phyloP scores from a whole-genome alignment of 2,113 vertebrate genomes.

The Xiphorhynchus elegans region DNA sequence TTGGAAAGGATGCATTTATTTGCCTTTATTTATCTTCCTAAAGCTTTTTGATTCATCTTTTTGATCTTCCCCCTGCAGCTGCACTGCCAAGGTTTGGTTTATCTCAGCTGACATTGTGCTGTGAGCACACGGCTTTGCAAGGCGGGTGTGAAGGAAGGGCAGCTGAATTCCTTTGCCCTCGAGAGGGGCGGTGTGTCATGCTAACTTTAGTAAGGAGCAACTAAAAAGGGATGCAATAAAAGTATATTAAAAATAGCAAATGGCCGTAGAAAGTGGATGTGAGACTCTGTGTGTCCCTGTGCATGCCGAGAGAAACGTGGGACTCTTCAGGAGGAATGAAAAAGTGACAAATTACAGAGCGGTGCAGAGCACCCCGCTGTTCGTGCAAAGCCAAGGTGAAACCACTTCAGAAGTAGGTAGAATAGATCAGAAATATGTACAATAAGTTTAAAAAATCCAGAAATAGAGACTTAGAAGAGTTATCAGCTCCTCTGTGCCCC shows the following conservation, averaged over 20 bases:
- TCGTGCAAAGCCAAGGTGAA: background rate
- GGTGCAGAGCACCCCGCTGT: background rate
- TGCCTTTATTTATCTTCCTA: conserved; percentile 24
- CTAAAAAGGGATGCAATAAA: background rate
- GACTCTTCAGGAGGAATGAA: background rate
- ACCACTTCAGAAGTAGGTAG: background rate
- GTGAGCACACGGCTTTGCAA: background rate
- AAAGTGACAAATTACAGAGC: background rate
- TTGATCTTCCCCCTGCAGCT: background rate
- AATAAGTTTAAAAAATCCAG: background rate
- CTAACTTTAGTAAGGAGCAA: background rate
- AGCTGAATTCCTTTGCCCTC: background rate
- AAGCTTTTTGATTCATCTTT: conserved; percentile 5
- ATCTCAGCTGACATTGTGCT: background rate
- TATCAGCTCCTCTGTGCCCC: background rate
- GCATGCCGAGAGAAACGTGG: fast-evolving
- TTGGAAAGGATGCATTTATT: background rate
- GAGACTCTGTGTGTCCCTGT: background rate
- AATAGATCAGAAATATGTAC: background rate
- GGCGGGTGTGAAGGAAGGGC: background rate
- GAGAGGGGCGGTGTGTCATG: background rate
- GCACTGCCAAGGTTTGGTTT: background rate
- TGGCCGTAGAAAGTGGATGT: background rate
- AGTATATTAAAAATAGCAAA: background rate
- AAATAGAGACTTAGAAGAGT: background rate